Base-by-base conservation (phyloP, 64 coral and sea anemone genomes). In the Montipora foliosa region DNA sequence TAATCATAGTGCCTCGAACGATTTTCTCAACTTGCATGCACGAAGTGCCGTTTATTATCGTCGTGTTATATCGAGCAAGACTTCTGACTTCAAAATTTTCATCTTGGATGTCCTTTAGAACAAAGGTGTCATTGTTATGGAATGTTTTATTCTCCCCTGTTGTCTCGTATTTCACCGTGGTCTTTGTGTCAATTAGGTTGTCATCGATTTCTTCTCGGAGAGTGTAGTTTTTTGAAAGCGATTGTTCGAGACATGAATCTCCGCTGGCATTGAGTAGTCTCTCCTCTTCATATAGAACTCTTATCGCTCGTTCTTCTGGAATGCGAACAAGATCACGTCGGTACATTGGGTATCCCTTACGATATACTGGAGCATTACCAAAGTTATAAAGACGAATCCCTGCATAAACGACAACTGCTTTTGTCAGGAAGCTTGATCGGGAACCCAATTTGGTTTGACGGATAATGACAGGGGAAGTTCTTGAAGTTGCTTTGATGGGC, bases 81-180 rank as follows among this genome's bases (percentile, higher is more conserved):
- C 24, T 69, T 5, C 52, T 78, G 3, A 90, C 57, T 76, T 90
- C 74, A 67, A 90, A 59, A 66, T 75, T 51, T 19, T 90, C 13
- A 14, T 78, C 47, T 49, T 78, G 13, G 47, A 78, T 49, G 49
- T 2, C 2, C 16, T 29, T 24, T 24, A 24, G 24, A 24, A 24
- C 24, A 24, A 24, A 24, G 24, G 24, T 24, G 24, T 24, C 24
- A 24, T 0, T 24, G 24, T 24, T 24, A 0, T 24, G 24, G 24
- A 24, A 24, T 24, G 24, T 24, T 24, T 50, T 46, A 2, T 13
- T 47, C 45, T 78, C 15, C 14, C 76, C 76, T 1, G 44, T 71
- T 3, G 17, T 78, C 5, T 78, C 44, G 46, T 78, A 78, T 45
- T 49, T 78, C 45, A 78, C 76, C 1, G 47, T 78, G 15, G 76